Evolutionary conservation across 2,797 vertebrate genomes (phyloP).

Genomic region (Sebastiscus tertius): DNA sequence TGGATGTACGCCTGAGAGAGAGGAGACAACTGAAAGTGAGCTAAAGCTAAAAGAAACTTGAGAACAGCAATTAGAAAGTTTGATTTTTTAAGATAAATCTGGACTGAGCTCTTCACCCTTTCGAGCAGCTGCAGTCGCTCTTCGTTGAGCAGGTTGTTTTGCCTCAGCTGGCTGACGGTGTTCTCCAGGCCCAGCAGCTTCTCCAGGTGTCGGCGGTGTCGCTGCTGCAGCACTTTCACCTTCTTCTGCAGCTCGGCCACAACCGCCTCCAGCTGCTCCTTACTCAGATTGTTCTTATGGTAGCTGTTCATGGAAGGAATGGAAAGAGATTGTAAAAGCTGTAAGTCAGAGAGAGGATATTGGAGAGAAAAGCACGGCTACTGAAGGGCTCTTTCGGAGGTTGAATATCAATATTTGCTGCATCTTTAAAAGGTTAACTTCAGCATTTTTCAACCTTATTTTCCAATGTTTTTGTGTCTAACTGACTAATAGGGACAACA

Average conservation of each 20-base stretch:
- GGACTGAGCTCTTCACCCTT: constrained; percentile 61
- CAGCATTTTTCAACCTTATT: too few relatives aligned
- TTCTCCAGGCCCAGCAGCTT: constrained; percentile 83
- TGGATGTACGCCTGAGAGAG: constrained; percentile 74
- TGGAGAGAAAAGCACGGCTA: background rate
- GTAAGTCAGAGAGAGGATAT: background rate
- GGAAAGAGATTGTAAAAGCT: background rate
- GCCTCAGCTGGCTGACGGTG: constrained; percentile 79
- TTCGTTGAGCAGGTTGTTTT: constrained; percentile 77
- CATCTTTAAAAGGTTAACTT: background rate
- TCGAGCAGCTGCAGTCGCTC: constrained; percentile 77
- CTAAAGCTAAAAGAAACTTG: background rate
- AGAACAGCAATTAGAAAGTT: background rate
- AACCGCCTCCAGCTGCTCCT: constrained; percentile 77
- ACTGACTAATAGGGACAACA: too few relatives aligned
- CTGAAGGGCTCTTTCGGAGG: background rate
- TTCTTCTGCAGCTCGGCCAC: constrained; percentile 81
- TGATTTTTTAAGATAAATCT: background rate
- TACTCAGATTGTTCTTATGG: constrained; percentile 78
- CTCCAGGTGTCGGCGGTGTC: constrained; percentile 81
- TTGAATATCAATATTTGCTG: background rate
- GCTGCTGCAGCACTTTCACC: constrained; percentile 83
- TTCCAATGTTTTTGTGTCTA: too few relatives aligned
- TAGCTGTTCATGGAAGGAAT: constrained; percentile 62
- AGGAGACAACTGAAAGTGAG: background rate